Evolutionary conservation across 2,888 invertebrate species (phyloP).

Genomic region (Parnassius smintheus): DNA sequence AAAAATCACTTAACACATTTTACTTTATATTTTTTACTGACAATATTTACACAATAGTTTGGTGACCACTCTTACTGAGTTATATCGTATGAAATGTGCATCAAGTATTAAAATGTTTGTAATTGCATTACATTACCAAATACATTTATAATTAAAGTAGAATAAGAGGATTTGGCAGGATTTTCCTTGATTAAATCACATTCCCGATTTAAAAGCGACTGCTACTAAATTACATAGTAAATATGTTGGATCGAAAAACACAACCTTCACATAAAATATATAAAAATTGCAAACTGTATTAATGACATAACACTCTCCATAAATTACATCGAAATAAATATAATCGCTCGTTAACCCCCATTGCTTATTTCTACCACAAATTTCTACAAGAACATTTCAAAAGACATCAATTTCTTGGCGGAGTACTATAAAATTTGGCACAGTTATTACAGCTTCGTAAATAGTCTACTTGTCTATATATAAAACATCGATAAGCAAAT

Average conservation of each 20-base stretch:
- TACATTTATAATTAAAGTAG: slow-evolving; percentile 43
- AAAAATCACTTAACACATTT: slow-evolving; percentile 60
- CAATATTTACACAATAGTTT: slow-evolving; percentile 78
- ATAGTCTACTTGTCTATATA: slow-evolving; percentile 20
- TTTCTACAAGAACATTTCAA: slow-evolving; percentile 27
- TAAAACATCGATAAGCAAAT: slow-evolving; percentile 24
- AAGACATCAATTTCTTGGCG: slow-evolving; percentile 26
- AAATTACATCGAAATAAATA: slow-evolving; percentile 41
- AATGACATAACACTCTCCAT: slow-evolving; percentile 27
- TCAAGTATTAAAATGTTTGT: slow-evolving; percentile 62
- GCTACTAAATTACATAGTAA: slow-evolving; percentile 49
- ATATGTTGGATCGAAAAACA: slow-evolving; percentile 52
- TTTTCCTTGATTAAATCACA: slow-evolving; percentile 72
- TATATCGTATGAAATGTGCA: slow-evolving; percentile 79
- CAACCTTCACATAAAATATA: slow-evolving; percentile 66
- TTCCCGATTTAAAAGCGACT: slow-evolving; percentile 52
- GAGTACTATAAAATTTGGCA: slow-evolving; percentile 23
- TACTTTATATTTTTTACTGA: slow-evolving; percentile 76
- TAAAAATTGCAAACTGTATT: slow-evolving; percentile 34
- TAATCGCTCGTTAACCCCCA: slow-evolving; percentile 20
- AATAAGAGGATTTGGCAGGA: slow-evolving; percentile 71
- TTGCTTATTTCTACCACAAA: slow-evolving; percentile 29
- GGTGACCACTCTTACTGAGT: slow-evolving; percentile 80
- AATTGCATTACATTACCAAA: slow-evolving; percentile 72
- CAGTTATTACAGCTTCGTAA: slow-evolving; percentile 18